These are phyloP conservation scores for Cyclopterus lumpus DNA, from an alignment of 2,797 vertebrate genomes.

Conservation along the genomic window DNA sequence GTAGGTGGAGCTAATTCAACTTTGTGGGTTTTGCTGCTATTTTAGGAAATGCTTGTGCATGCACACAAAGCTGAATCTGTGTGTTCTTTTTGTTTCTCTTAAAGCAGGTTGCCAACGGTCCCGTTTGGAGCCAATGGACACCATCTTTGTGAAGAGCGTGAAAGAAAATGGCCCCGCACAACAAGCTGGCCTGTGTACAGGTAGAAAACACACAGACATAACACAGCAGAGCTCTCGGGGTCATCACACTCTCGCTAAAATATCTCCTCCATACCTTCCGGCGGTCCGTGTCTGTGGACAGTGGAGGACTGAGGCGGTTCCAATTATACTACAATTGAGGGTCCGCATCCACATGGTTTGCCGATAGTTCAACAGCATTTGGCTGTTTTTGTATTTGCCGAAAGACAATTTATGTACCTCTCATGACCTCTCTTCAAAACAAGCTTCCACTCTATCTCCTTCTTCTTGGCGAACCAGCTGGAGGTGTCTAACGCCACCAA, in stretches of 20 bases:
- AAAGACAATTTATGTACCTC: no score
- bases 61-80: constrained; percentile 15
- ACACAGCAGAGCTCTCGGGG: not conserved
- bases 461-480: no score
- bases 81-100: constrained; percentile 13
- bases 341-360: not conserved
- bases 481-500: no score
- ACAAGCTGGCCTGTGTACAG: constrained; percentile 91
- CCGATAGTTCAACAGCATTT: no score
- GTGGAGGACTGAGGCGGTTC: not conserved
- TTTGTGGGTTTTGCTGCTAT: constrained; percentile 14
- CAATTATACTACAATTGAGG: not conserved
- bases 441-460: no score
- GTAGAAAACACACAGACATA: constrained; percentile 73
- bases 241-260: not conserved
- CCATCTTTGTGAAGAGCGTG: constrained; percentile 97
- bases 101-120: constrained; percentile 74
- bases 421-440: no score
- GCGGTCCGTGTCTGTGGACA: no score
- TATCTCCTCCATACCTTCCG: not conserved
- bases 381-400: no score
- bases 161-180: constrained; percentile 92
- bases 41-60: not conserved
- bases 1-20: constrained; percentile 9
- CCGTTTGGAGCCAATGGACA: constrained; percentile 95